Percentiles rank a stretch among this genome's conserved stretches.
Conservation (phyloP, 2,113 vertebrate species). For the Rhipidura dahli region DNA sequence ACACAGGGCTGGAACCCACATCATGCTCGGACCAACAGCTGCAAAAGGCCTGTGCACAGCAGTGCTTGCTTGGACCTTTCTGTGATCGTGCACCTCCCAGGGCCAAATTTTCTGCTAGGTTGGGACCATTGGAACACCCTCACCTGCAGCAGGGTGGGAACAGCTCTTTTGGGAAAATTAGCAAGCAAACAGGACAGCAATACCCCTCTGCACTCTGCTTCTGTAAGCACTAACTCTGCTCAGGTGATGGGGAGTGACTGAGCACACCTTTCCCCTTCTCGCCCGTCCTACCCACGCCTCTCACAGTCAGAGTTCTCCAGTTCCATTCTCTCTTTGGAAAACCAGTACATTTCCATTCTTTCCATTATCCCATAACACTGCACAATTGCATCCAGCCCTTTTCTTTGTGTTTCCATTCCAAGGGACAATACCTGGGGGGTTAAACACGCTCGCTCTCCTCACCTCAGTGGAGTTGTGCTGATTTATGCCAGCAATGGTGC, state of each 20-base stretch:
- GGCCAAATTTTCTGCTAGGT: not conserved
- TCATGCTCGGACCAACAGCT: not conserved
- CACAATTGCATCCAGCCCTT: not conserved
- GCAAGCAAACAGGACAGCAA: not conserved
- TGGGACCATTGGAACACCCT: not conserved
- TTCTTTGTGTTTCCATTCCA: not conserved
- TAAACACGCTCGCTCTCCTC: not conserved
- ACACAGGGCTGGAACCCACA: too few species aligned
- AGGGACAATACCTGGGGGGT: not conserved
- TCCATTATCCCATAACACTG: not conserved
- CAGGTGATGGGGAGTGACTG: not conserved
- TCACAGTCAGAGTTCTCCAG: not conserved
- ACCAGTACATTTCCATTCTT: not conserved
- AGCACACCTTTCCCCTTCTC: not conserved
- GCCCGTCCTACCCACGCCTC: accelerated
- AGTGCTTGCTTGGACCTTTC: not conserved
- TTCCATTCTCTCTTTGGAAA: not conserved
- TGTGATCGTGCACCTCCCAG: not conserved
- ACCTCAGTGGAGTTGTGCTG: not conserved
- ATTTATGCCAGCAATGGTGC: not conserved
- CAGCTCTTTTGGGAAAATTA: not conserved
- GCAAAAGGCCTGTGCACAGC: not conserved
- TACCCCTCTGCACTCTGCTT: not conserved
- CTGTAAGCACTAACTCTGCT: not conserved
- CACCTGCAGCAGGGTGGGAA: not conserved